A percentile compares a stretch with the other conserved stretches of the same genome.
Conservation (phyloP, 2,113 vertebrate genomes). For the Ploceus nigricollis region DNA sequence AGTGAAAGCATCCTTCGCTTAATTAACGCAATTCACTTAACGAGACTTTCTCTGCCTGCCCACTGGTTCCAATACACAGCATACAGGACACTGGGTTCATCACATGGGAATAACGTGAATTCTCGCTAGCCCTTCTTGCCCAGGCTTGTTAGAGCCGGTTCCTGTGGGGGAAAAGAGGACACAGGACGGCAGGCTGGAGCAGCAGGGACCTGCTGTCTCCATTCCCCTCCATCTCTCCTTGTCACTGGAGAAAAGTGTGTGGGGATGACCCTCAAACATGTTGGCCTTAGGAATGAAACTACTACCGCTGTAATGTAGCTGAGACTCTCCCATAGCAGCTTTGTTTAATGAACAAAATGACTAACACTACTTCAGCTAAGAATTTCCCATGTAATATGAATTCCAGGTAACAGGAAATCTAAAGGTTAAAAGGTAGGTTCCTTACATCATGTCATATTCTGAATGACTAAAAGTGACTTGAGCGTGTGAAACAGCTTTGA, state of each 20-base stretch:
- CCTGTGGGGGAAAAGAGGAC: neutral
- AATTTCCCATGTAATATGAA: accelerated
- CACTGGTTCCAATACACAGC: neutral
- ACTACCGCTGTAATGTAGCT: accelerated
- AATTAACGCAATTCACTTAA: neutral
- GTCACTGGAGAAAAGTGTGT: neutral
- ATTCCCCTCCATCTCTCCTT: too few relatives aligned
- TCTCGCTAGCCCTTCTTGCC: neutral
- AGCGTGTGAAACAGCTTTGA: neutral
- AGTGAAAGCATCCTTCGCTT: neutral
- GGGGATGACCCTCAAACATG: neutral
- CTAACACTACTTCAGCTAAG: neutral
- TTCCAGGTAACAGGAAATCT: neutral
- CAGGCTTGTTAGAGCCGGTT: neutral
- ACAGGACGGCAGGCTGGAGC: neutral
- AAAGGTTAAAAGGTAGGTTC: neutral
- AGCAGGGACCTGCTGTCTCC: too few relatives aligned
- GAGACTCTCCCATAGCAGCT: neutral
- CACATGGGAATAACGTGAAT: neutral
- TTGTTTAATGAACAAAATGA: neutral
- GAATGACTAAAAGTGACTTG: neutral
- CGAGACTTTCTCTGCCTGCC: neutral
- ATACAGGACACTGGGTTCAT: neutral
- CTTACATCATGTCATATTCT: neutral
- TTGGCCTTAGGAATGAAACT: neutral